Conservation (phyloP, 1,140 invertebrate genomes). For the Drusus annulatus region DNA sequence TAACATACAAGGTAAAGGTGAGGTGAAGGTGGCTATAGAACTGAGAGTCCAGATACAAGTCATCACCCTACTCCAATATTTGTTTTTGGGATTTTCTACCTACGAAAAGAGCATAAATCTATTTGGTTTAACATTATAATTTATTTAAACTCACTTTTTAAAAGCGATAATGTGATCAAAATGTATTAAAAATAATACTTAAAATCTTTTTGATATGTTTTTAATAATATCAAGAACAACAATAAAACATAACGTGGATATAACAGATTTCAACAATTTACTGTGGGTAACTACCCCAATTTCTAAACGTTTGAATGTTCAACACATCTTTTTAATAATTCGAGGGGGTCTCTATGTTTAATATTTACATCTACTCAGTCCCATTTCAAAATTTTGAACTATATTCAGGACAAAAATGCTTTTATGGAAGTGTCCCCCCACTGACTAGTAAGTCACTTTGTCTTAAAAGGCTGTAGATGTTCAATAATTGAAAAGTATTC, state of each 20-base stretch:
- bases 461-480: constrained; percentile 24
- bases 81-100: no score
- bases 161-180: constrained; percentile 35
- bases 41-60: no score
- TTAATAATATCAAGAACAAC: constrained; percentile 7
- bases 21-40: not conserved
- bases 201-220: not conserved
- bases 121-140: not conserved
- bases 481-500: constrained; percentile 23
- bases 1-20: constrained; percentile 2
- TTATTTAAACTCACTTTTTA: constrained; percentile 32
- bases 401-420: constrained; percentile 42
- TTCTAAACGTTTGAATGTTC: constrained; percentile 3
- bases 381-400: constrained; percentile 47
- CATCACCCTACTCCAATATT: no score
- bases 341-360: constrained; percentile 12
- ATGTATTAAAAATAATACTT: constrained; percentile 12
- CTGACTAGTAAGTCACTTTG: constrained; percentile 24
- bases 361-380: constrained; percentile 47
- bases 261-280: constrained; percentile 37
- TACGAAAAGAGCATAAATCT: no score
- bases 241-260: constrained; percentile 38
- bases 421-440: constrained; percentile 19
- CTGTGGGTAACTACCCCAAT: constrained; percentile 5
- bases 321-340: not conserved